Evolutionary conservation across 2,797 vertebrate species (phyloP).

Genomic region (Sorex maritimensis): DNA sequence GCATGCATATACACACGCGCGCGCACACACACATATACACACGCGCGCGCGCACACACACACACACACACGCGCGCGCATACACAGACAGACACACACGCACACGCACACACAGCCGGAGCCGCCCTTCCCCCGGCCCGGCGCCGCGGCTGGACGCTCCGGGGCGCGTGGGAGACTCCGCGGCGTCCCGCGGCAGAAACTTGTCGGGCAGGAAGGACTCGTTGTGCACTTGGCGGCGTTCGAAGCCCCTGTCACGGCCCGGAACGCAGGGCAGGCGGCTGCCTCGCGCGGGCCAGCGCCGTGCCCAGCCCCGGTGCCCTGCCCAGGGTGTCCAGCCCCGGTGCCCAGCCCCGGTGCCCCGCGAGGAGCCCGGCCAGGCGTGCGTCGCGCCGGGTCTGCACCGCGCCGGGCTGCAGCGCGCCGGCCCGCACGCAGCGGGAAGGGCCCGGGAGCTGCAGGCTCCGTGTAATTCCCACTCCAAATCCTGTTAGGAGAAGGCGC

Average conservation of each 20-base stretch:
- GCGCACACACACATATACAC: too few relatives aligned
- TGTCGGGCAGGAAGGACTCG: constrained; percentile 73
- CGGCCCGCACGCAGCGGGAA: neutral
- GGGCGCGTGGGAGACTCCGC: neutral
- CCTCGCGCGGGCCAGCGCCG: too few relatives aligned
- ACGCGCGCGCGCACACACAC: too few relatives aligned
- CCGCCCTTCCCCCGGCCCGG: neutral
- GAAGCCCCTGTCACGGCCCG: neutral
- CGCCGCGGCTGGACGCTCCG: neutral
- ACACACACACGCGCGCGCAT: too few relatives aligned
- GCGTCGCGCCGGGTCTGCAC: neutral
- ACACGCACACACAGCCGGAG: neutral
- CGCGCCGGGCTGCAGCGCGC: neutral
- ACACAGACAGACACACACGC: too few relatives aligned
- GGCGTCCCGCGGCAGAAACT: constrained; percentile 71
- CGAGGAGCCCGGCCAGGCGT: neutral
- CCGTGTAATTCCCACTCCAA: constrained; percentile 50
- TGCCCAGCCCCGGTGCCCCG: too few relatives aligned
- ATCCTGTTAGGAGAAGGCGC: constrained; percentile 62
- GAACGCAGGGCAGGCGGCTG: neutral
- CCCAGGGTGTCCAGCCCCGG: too few relatives aligned
- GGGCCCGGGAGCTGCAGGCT: neutral
- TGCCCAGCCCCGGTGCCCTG: too few relatives aligned
- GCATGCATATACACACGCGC: too few relatives aligned
- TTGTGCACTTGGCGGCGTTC: constrained; percentile 20